Evolutionary conservation across 2,888 invertebrate genomes (phyloP), one percentile per base, ranked within the genome.

Genomic region (Apotomis betuletana): DNA sequence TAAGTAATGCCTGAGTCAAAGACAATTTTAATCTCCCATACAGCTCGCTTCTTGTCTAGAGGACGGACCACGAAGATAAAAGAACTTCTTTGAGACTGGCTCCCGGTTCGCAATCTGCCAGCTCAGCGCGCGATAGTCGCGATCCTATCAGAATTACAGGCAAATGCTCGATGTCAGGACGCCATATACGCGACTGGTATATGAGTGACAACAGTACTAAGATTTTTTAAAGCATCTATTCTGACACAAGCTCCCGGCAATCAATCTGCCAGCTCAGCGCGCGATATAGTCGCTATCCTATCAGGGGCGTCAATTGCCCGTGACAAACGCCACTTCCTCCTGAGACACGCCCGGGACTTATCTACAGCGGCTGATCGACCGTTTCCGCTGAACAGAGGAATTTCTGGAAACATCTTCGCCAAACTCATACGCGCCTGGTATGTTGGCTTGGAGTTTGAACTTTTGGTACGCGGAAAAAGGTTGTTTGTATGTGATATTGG

Each of bases 271-370:
- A 87, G 86, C 86, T 92, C 92, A 93, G 92, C 92, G 87, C 83
- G 83, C 89, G 93, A 93, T 93, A 88, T 93, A 88, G 91, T 87
- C 83, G 83, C 89, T 93, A 93, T 94, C 88, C 92, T 94, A 94
- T 94, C 94, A 94, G 89, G 83, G 86, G 85, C 92, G 92, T 93
- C 93, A 94, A 94, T 94, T 92, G 94, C 93, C 91, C 93, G 93
- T 93, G 93, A 93, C 94, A 93, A 92, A 92, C 90, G 90, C 91
- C 90, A 90, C 91, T 89, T 90, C 87, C 79, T 76, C 75, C 79
- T 75, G 79, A 78, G 79, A 77, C 74, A 74, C 75, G 74, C 80
- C 76, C 78, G 75, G 77, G 75, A 74, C 75, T 70, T 75, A 68
- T 75, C 69, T 75, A 74, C 76, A 86, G 78, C 79, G 77, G 84